A percentile compares a stretch with the other conserved stretches of the same genome.
Conservation (phyloP, 2,888 invertebrate species). For the Anagyrus pseudococci region DNA sequence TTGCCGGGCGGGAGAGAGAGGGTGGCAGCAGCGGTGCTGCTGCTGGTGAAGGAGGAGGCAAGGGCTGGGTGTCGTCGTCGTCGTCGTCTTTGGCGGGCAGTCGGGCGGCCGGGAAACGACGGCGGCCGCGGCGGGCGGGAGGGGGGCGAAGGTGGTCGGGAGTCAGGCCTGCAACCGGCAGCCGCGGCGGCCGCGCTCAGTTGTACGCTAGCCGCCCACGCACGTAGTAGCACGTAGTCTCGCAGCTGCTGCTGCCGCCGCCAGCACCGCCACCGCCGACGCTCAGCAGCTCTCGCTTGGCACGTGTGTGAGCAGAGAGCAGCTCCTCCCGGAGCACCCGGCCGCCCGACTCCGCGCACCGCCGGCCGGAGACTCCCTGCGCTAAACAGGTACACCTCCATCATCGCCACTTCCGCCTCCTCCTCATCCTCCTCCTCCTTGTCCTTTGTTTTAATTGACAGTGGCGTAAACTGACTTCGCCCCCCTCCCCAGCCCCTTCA, state of each 20-base stretch:
- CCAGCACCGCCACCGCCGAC: constrained; percentile 17
- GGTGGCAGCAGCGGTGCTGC: no score
- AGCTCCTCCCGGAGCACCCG: no score
- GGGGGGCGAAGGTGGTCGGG: background rate
- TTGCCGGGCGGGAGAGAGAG: constrained; percentile 29
- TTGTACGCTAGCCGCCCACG: constrained; percentile 64
- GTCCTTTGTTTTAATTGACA: no score
- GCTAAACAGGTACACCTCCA: no score
- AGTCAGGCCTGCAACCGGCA: background rate
- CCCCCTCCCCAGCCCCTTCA: no score
- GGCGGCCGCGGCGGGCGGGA: background rate
- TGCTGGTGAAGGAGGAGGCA: constrained; percentile 20
- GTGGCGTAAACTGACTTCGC: no score
- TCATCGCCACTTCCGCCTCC: no score
- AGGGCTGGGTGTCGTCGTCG: constrained; percentile 14
- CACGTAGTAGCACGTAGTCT: constrained; percentile 67
- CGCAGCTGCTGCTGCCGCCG: constrained; percentile 40
- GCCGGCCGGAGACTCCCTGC: background rate
- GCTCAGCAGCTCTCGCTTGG: background rate
- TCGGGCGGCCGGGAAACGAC: background rate
- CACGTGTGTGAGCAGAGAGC: no score
- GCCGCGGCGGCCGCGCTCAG: constrained; percentile 47
- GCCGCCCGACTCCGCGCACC: background rate
- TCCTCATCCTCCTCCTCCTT: no score
- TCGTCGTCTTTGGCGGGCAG: constrained; percentile 6